These are phyloP conservation scores for Alligator mississippiensis DNA, from an alignment of 2,113 vertebrate genomes.

Conservation along the genomic window DNA sequence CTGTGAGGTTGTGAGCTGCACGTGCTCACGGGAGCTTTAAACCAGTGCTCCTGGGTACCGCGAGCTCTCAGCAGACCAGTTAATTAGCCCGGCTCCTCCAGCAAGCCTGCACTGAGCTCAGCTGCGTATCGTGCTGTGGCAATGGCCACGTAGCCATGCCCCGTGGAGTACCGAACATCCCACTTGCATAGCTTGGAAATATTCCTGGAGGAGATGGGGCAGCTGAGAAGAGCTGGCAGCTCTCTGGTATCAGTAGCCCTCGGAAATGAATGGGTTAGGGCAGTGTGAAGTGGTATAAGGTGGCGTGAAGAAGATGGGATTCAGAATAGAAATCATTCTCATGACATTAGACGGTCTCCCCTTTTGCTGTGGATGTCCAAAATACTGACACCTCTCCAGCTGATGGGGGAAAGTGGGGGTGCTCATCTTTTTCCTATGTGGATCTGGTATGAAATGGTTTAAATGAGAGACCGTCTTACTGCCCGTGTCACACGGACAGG, in stretches of 20 bases:
- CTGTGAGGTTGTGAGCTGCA: too few species aligned
- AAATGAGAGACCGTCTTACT: not conserved
- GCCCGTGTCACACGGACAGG: constrained; percentile 15
- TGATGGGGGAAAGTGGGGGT: not conserved
- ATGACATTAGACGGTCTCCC: too few species aligned
- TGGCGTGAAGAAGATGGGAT: not conserved
- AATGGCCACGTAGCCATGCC: too few species aligned
- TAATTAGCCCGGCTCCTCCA: too few species aligned
- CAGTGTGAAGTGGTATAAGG: not conserved
- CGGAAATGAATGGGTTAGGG: not conserved
- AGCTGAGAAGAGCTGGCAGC: not conserved
- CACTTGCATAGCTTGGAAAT: not conserved
- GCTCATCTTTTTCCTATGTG: not conserved
- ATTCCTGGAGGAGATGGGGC: not conserved
- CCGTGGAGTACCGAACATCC: not conserved
- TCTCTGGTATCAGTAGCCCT: not conserved
- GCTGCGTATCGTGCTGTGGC: too few species aligned
- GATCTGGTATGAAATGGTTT: not conserved
- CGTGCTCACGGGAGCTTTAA: too few species aligned
- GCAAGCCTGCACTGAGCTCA: too few species aligned
- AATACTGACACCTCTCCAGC: too few species aligned
- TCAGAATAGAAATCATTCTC: not conserved
- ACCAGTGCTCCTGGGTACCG: too few species aligned
- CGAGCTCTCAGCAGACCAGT: too few species aligned
- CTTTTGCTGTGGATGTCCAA: too few species aligned